Evolutionary conservation across 2,888 invertebrate species (phyloP), one percentile per base, ranked within the genome.

Genomic region (Troglohyphantes excavatus): DNA sequence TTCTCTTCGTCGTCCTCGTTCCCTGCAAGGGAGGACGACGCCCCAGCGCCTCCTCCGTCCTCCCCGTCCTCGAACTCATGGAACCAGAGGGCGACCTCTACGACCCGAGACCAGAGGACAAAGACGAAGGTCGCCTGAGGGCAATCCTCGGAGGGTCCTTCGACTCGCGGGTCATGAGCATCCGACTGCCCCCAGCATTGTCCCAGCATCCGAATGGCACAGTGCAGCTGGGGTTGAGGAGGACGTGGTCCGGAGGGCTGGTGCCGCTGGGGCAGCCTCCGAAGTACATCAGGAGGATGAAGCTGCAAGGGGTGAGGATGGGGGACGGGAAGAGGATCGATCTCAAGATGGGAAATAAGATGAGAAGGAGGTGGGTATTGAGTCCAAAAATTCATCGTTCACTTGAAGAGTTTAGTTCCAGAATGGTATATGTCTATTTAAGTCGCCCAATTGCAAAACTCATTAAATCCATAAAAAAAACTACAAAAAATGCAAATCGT

Each of bases 341-440:
- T 17, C 33, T 90, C 0, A 84, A 85, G 26, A 84, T 90, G 61
- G 85, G 90, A 43, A 90, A 90, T 19, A 90, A 90, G 33, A 78
- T 85, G 79, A 73, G 67, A 23, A 76, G 90, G 39, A 89, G 83
- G 89, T 88, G 13, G 27, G 75, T 63, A 61, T 70, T 9, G 23
- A n/a, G n/a, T n/a, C n/a, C n/a, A n/a, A n/a, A n/a, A n/a, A n/a
- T n/a, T n/a, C n/a, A n/a, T n/a, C n/a, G n/a, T n/a, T n/a, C n/a
- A n/a, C n/a, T n/a, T n/a, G n/a, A n/a, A n/a, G n/a, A n/a, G n/a
- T n/a, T n/a, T n/a, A n/a, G n/a, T n/a, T n/a, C n/a, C n/a, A n/a
- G n/a, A n/a, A n/a, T n/a, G n/a, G n/a, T n/a, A n/a, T n/a, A n/a
- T n/a, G n/a, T n/a, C n/a, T n/a, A n/a, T n/a, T n/a, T n/a, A n/a